A percentile compares a stretch with the other conserved stretches of the same genome.
Conservation (phyloP, 2,888 invertebrate species). For the Suillia variegata region DNA sequence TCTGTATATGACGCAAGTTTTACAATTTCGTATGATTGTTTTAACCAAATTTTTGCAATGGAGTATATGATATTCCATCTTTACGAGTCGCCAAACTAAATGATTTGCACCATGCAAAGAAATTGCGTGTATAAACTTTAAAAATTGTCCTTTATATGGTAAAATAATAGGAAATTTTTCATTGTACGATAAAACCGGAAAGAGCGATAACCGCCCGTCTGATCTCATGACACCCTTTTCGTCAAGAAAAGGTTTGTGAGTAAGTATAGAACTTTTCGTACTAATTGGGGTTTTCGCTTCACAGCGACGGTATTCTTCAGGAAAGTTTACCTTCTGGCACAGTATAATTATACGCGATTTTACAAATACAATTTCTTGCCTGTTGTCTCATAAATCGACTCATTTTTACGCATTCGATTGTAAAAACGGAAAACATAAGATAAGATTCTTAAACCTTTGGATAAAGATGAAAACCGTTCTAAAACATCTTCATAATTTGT, state of each 20-base stretch:
- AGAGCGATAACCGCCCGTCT: not conserved
- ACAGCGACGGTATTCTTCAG: not conserved
- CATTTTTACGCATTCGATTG: not conserved
- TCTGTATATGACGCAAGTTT: not conserved
- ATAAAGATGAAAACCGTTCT: not conserved
- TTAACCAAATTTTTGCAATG: not conserved
- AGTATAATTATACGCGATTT: not conserved
- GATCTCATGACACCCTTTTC: not conserved
- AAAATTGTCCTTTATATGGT: not conserved
- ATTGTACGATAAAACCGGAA: not conserved
- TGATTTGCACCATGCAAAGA: constrained; percentile 7
- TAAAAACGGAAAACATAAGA: no score
- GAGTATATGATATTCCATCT: not conserved
- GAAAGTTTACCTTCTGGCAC: not conserved
- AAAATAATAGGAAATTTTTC: not conserved
- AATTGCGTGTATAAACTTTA: constrained; percentile 1
- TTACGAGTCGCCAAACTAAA: not conserved
- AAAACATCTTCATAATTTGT: not conserved
- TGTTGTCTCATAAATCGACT: not conserved
- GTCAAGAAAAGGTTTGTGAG: not conserved
- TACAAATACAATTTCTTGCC: not conserved
- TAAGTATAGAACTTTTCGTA: not conserved
- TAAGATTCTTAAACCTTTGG: not conserved
- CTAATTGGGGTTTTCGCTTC: not conserved
- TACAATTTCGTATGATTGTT: constrained; percentile 2